Evolutionary conservation across 2,797 vertebrate genomes (phyloP), one percentile per base, ranked within the genome.

Genomic region (Acanthurus tractus): DNA sequence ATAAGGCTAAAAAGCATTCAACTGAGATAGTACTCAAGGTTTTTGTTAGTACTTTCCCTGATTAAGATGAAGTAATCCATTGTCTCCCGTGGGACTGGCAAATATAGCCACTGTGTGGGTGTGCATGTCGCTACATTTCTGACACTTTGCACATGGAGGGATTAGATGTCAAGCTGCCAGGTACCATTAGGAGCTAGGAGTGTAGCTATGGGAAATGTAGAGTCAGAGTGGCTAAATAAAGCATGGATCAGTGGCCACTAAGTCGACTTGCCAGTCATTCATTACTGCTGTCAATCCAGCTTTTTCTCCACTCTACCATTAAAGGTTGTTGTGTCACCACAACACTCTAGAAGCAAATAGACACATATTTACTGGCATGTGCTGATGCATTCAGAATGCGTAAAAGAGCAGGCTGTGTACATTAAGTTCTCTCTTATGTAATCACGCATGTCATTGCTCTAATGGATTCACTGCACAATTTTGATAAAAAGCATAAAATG

Each of bases 161-260:
- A 93, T 95, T 94, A 94, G 74, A 90, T 12, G 48, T 68, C 79
- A 83, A 83, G 83, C 79, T 86, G 83, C 77, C 81, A 88, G 82
- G 68, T 76, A 71, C 74, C 85, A 89, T 88, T 87, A 93, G 79
- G 73, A 48, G 71, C 55, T 63, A n/a, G n/a, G 72, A 36, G 40
- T 23, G 56, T 45, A n/a, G n/a, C n/a, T n/a, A 70, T 63, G 64
- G 53, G 79, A 88, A 90, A 81, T 38, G 61, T 74, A 83, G 73
- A 82, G 74, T 73, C 71, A 76, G 72, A n/a, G 63, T 2, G 12
- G 73, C 81, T 90, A 92, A 90, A 91, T 79, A 89, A 88, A 87
- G 82, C 36, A 74, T 14, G 76, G 90, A 90, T 87, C 81, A 91
- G 75, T 66, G 61, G 76, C 82, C 57, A 70, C 22, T 69, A 65